These are phyloP conservation scores for Drosophila ficusphila DNA, from an alignment of 1,140 invertebrate genomes.

Conservation along the genomic window DNA sequence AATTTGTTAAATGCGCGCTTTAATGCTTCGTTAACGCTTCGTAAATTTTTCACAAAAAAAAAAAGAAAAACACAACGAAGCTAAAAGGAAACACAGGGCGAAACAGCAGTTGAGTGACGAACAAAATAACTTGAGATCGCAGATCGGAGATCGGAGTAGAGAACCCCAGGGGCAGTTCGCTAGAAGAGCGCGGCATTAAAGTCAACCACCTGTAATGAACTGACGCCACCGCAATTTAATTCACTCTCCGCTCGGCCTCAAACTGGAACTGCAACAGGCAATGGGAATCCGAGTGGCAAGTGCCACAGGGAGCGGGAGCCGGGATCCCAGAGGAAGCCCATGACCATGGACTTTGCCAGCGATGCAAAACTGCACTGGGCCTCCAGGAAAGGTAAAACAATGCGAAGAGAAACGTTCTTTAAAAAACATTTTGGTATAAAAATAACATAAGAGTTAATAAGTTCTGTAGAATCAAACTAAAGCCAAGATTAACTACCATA, in stretches of 20 bases:
- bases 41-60: conserved; percentile 80
- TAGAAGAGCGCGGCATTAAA: conserved; percentile 58
- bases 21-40: conserved; percentile 84
- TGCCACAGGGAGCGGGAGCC: conserved; percentile 6
- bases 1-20: conserved; percentile 84
- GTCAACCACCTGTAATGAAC: conserved; percentile 84
- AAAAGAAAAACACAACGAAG: conserved; percentile 21
- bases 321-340: conserved; percentile 6
- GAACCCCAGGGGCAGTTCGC: conserved; percentile 26
- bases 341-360: conserved; percentile 45
- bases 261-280: conserved; percentile 18
- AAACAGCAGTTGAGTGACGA: conserved; percentile 23
- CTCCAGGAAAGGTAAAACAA: not conserved
- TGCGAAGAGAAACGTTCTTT: not conserved
- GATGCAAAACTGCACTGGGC: conserved; percentile 45
- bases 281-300: conserved; percentile 25
- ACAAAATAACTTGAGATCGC: conserved; percentile 55
- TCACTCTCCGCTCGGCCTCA: conserved; percentile 55
- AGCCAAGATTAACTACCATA: too few relatives aligned
- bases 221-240: conserved; percentile 84
- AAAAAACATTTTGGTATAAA: too few relatives aligned
- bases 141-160: conserved; percentile 22
- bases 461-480: too few relatives aligned
- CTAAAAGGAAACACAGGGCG: conserved; percentile 12
- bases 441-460: not conserved